Evolutionary conservation across 2,113 vertebrate species (phyloP).

Genomic region (Electrona antarctica): DNA sequence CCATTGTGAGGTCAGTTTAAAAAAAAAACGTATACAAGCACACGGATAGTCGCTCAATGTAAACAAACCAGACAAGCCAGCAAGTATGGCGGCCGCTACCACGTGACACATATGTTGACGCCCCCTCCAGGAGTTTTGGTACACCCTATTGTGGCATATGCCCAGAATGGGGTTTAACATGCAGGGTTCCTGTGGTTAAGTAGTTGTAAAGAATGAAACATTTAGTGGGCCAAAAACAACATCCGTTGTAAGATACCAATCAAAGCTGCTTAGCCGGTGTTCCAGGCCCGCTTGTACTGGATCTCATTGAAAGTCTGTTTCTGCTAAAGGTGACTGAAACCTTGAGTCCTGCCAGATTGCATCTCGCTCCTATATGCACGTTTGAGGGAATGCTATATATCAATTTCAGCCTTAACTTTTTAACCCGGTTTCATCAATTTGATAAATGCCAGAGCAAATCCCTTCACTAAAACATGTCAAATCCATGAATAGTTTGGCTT

Average conservation of each 20-base stretch:
- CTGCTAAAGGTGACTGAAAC: slow-evolving; percentile 7
- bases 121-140: no score
- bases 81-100: no score
- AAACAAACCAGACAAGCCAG: no score
- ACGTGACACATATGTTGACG: no score
- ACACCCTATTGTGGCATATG: no score
- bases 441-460: slow-evolving; percentile 14
- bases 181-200: no score
- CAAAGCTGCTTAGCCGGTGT: not conserved
- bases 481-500: not conserved
- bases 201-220: no score
- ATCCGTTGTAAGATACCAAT: not conserved
- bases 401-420: slow-evolving; percentile 8
- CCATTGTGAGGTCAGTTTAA: no score
- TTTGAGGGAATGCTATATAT: not conserved
- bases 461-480: not conserved
- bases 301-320: slow-evolving; percentile 9
- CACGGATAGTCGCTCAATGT: no score
- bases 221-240: no score
- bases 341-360: slow-evolving; percentile 7
- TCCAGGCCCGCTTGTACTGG: not conserved
- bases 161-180: no score
- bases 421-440: not conserved
- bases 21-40: no score
- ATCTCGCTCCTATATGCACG: slow-evolving; percentile 1